Percentiles rank a stretch among this genome's conserved stretches.
These are phyloP conservation scores for Petromus typicus DNA, from an alignment of 2,113 vertebrate species.

Conservation along the genomic window DNA sequence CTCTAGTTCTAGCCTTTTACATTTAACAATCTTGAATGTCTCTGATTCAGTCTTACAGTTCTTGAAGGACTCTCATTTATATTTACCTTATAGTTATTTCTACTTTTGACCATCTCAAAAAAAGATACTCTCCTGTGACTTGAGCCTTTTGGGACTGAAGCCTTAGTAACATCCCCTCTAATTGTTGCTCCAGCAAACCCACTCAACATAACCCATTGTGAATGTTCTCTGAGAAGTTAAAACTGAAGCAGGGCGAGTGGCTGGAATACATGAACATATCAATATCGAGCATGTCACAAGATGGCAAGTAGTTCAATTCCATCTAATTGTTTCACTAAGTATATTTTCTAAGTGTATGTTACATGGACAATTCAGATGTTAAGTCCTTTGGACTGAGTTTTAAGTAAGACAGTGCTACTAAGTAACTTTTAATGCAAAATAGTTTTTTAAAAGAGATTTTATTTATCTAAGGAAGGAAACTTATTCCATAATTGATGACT, in stretches of 20 bases:
- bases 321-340: conserved; percentile 20
- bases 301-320: not conserved
- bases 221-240: conserved; percentile 6
- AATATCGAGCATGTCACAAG: not conserved
- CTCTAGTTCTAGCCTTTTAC: not conserved
- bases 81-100: conserved; percentile 8
- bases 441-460: not conserved
- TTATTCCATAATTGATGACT: not conserved
- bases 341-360: not conserved
- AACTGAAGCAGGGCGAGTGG: not conserved
- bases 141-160: not conserved
- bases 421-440: conserved; percentile 20
- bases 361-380: not conserved
- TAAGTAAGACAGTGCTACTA: conserved; percentile 23
- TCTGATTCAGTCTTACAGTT: conserved; percentile 22
- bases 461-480: not conserved
- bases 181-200: not conserved
- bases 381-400: conserved; percentile 28
- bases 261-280: not conserved
- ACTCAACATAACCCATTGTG: not conserved
- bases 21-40: not conserved
- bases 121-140: not conserved
- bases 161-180: not conserved
- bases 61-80: not conserved
- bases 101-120: not conserved